Conservation (phyloP, 1,140 invertebrate species). For the Platyscapa corneri region DNA sequence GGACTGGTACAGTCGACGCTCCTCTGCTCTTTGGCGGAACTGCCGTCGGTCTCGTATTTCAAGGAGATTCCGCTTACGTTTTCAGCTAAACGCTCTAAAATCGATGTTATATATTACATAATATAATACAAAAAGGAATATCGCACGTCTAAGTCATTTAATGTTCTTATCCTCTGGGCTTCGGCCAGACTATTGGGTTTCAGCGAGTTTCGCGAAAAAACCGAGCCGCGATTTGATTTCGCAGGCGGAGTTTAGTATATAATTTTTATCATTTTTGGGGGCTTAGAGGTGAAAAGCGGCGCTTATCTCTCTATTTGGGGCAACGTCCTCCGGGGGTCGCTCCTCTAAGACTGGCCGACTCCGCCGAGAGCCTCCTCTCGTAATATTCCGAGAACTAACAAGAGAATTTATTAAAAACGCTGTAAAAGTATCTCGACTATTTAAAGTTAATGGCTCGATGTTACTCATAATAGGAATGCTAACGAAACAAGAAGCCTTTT, state of each 20-base stretch:
- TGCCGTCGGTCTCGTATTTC: constrained; percentile 33
- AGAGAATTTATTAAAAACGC: neutral
- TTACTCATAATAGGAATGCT: neutral
- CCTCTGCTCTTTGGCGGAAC: neutral
- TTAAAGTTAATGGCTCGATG: neutral
- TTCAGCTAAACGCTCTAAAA: constrained; percentile 16
- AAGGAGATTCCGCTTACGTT: constrained; percentile 37
- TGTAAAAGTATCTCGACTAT: neutral
- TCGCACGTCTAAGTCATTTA: constrained; percentile 15
- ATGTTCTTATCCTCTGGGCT: neutral
- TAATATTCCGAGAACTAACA: neutral
- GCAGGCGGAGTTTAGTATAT: neutral
- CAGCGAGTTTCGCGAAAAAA: neutral
- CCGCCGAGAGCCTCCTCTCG: neutral
- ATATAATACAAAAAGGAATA: constrained; percentile 4
- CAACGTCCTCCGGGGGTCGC: no score
- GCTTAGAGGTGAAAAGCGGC: no score
- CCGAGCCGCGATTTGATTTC: neutral
- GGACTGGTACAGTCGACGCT: neutral
- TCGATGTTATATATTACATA: neutral
- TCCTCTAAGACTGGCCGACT: no score
- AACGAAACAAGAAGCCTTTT: neutral
- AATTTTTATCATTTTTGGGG: neutral
- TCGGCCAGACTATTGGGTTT: neutral
- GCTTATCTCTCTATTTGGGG: no score